phyloP scores from a whole-genome alignment of 64 coral and sea anemone genomes.

The Montipora cactus region DNA sequence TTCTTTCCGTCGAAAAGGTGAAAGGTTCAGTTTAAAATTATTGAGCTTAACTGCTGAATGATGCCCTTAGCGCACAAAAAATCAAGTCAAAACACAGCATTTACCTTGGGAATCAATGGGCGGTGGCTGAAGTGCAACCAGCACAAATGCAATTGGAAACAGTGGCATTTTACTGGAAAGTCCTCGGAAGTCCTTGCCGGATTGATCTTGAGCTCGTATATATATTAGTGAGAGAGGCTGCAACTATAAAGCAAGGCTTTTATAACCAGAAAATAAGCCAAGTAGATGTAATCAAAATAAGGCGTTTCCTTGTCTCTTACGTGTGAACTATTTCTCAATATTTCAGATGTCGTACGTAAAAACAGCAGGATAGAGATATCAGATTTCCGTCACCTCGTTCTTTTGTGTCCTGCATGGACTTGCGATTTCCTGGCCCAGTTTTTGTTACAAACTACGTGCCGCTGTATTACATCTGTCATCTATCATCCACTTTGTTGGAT shows the following conservation, averaged over 20 bases:
- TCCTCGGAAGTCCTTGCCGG: too few relatives aligned
- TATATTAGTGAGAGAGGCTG: not conserved
- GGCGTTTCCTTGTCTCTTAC: not conserved
- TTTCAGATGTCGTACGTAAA: not conserved
- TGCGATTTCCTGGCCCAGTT: not conserved
- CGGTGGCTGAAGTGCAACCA: not conserved
- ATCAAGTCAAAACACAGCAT: not conserved
- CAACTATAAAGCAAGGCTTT: not conserved
- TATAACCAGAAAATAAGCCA: not conserved
- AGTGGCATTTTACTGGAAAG: not conserved
- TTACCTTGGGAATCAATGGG: not conserved
- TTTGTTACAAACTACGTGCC: too few relatives aligned
- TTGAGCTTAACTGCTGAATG: too few relatives aligned
- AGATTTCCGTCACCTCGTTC: conserved; percentile 10
- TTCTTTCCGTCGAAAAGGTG: too few relatives aligned
- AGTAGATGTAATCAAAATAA: not conserved
- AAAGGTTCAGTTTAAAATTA: too few relatives aligned
- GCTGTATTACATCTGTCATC: not conserved
- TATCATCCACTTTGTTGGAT: not conserved
- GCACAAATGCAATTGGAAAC: not conserved
- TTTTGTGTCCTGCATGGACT: not conserved
- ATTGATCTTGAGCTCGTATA: not conserved
- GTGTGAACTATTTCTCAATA: not conserved
- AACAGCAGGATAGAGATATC: conserved; percentile 1
- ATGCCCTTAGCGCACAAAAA: too few relatives aligned